Conservation (phyloP, 2,113 vertebrate species). For the Gambusia affinis region DNA sequence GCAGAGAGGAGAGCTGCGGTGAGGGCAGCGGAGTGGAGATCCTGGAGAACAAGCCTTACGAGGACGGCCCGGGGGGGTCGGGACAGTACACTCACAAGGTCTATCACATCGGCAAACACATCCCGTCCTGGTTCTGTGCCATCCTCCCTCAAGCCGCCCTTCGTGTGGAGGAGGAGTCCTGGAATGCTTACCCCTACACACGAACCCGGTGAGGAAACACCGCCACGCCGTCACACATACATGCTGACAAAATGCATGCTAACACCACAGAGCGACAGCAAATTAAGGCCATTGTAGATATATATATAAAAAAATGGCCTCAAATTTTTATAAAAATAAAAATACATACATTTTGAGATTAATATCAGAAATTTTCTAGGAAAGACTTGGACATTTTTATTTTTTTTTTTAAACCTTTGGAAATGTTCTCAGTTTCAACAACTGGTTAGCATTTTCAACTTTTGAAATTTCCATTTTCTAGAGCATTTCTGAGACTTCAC, state of each 20-base stretch:
- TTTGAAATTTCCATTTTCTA: too few relatives aligned
- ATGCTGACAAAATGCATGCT: too few relatives aligned
- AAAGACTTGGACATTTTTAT: too few relatives aligned
- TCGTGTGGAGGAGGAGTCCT: slow-evolving; percentile 94
- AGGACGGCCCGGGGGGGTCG: slow-evolving; percentile 89
- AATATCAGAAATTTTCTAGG: too few relatives aligned
- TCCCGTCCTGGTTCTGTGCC: slow-evolving; percentile 96
- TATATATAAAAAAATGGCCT: too few relatives aligned
- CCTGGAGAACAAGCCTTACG: slow-evolving; percentile 93
- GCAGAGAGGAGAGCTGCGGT: slow-evolving; percentile 91
- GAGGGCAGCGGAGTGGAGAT: slow-evolving; percentile 97
- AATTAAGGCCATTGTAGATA: too few relatives aligned
- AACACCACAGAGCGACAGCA: not conserved
- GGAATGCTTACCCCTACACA: slow-evolving; percentile 97
- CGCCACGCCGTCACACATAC: not conserved
- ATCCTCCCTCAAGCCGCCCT: slow-evolving; percentile 94
- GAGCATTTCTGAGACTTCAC: not conserved
- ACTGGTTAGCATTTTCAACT: too few relatives aligned
- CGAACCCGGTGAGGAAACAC: slow-evolving; percentile 85
- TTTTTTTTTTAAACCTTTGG: too few relatives aligned
- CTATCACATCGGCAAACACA: slow-evolving; percentile 97
- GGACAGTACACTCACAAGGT: slow-evolving; percentile 97
- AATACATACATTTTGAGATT: too few relatives aligned
- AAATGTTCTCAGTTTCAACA: too few relatives aligned
- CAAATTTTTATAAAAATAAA: too few relatives aligned